These are phyloP conservation scores for Vanessa cardui DNA, from an alignment of 2,888 invertebrate species.

Conservation along the genomic window DNA sequence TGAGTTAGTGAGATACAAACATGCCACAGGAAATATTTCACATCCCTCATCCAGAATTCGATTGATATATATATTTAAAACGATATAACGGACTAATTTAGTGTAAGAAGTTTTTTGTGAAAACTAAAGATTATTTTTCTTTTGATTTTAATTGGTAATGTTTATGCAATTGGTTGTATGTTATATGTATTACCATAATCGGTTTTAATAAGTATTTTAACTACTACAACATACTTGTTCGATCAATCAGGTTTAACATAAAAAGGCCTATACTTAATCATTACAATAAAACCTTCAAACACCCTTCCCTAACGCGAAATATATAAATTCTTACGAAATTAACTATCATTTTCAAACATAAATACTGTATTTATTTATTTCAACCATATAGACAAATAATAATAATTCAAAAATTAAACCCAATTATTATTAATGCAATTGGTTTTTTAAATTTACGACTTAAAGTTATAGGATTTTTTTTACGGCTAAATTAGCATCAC, in stretches of 20 bases:
- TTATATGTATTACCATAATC: neutral
- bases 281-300: neutral
- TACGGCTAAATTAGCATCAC: no score
- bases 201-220: neutral
- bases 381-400: no score
- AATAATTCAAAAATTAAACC: no score
- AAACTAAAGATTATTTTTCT: neutral
- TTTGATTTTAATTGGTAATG: neutral
- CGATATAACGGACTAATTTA: slow-evolving; percentile 31
- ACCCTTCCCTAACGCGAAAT: neutral
- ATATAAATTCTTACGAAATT: neutral
- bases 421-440: no score
- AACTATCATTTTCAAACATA: neutral
- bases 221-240: neutral
- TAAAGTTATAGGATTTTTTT: no score
- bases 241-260: neutral
- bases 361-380: neutral
- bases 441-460: no score
- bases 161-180: neutral
- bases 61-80: slow-evolving; percentile 10
- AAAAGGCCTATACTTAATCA: slow-evolving; percentile 11
- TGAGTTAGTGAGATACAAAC: neutral
- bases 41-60: slow-evolving; percentile 2
- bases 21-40: neutral
- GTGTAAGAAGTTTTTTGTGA: slow-evolving; percentile 9